Percentiles rank a stretch among this genome's conserved stretches.
phyloP scores from a whole-genome alignment of 2,797 vertebrate species.

The Helarctos malayanus region DNA sequence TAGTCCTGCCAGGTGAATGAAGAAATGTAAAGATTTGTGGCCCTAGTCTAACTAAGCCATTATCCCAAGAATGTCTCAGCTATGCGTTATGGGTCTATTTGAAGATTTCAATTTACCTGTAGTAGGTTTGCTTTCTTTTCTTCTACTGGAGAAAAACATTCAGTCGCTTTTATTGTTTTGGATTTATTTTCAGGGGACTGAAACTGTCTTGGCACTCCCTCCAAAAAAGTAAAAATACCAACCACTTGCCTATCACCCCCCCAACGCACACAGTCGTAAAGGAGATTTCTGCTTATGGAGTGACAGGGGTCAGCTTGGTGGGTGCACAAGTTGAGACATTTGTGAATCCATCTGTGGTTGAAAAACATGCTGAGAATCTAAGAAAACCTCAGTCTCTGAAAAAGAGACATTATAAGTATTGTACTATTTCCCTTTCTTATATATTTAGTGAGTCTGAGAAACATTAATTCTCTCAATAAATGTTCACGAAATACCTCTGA shows the following conservation, averaged over 20 bases:
- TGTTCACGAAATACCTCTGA: not conserved
- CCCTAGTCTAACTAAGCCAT: constrained; percentile 30
- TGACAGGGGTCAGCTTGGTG: not conserved
- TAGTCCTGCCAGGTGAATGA: constrained; percentile 58
- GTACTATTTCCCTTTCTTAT: not conserved
- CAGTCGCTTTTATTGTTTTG: constrained; percentile 38
- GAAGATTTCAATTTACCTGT: constrained; percentile 76
- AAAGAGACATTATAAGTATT: not conserved
- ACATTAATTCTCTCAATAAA: not conserved
- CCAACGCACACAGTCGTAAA: too few relatives aligned
- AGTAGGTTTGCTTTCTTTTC: constrained; percentile 57
- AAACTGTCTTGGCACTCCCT: not conserved
- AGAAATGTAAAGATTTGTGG: constrained; percentile 67
- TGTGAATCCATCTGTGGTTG: not conserved
- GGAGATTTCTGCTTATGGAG: not conserved
- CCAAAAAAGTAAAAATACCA: not conserved
- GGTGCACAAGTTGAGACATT: not conserved
- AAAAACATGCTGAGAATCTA: not conserved
- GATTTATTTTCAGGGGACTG: constrained; percentile 52
- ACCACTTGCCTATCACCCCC: not conserved
- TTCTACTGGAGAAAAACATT: constrained; percentile 34
- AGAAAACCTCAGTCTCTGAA: not conserved
- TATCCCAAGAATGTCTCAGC: not conserved
- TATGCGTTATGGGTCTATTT: not conserved
- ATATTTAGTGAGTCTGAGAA: not conserved